phyloP scores from a whole-genome alignment of 2,797 vertebrate genomes.

The Pelobates cultripes region DNA sequence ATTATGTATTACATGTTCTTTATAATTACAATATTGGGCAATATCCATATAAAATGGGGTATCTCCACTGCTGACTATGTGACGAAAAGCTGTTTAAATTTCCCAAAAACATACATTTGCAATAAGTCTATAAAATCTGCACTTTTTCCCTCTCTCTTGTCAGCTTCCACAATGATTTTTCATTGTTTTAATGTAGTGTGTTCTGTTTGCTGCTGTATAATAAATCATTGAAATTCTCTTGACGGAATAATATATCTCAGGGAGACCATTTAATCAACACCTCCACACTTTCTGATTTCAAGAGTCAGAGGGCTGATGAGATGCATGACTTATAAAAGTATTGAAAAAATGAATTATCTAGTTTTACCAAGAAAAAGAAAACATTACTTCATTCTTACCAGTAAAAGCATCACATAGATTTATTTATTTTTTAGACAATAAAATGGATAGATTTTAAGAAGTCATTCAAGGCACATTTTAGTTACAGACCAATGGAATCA shows the following conservation, averaged over 20 bases:
- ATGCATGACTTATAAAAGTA: constrained; percentile 17
- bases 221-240: constrained; percentile 23
- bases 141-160: constrained; percentile 6
- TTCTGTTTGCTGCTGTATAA: constrained; percentile 18
- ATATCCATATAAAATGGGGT: neutral
- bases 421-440: no score
- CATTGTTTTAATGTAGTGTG: constrained; percentile 16
- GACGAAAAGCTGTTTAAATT: neutral
- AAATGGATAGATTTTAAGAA: no score
- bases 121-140: neutral
- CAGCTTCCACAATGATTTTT: neutral
- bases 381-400: neutral
- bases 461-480: no score
- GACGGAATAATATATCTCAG: constrained; percentile 19
- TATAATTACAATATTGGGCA: neutral
- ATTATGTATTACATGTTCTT: neutral
- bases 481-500: no score
- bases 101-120: neutral
- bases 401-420: neutral
- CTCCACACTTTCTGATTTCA: constrained; percentile 15
- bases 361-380: neutral
- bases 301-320: constrained; percentile 5
- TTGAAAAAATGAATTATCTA: neutral
- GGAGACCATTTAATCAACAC: constrained; percentile 27
- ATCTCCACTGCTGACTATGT: neutral